These are phyloP conservation scores for Catocala fraxini DNA, from an alignment of 2,888 invertebrate species.

Conservation along the genomic window DNA sequence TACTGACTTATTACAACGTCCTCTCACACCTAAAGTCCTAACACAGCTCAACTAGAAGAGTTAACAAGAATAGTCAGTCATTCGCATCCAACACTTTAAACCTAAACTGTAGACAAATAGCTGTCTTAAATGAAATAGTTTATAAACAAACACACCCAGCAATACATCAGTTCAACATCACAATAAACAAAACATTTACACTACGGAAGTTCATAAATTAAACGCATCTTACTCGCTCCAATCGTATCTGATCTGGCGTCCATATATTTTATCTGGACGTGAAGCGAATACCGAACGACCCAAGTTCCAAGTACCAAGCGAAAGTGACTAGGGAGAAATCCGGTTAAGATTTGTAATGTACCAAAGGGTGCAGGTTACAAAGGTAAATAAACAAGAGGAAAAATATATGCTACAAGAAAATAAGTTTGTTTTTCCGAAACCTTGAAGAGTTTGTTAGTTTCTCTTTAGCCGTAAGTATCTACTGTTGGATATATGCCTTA, in stretches of 20 bases:
- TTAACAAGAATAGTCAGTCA: no score
- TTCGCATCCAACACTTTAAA: no score
- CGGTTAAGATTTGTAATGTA: slow-evolving; percentile 11
- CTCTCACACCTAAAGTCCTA: no score
- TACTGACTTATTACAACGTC: no score
- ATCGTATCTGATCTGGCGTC: slow-evolving; percentile 42
- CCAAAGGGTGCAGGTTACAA: not conserved
- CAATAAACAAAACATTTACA: slow-evolving; percentile 38
- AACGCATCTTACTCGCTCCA: slow-evolving; percentile 41
- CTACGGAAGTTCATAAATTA: slow-evolving; percentile 41
- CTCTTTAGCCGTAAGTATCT: no score
- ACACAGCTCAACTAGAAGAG: no score
- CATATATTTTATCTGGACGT: slow-evolving; percentile 49
- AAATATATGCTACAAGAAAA: not conserved
- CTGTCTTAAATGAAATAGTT: no score
- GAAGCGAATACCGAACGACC: slow-evolving; percentile 39
- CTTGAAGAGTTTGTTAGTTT: no score
- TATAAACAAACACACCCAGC: no score
- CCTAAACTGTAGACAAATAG: no score
- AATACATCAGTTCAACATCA: not conserved
- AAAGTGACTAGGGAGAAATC: slow-evolving; percentile 19
- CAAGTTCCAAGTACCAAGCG: slow-evolving; percentile 18
- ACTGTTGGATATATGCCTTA: no score
- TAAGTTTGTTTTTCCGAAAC: no score
- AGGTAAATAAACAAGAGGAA: slow-evolving; percentile 4